Conservation (phyloP, 2,888 invertebrate genomes). For the Lasioglossum zephyrum region DNA sequence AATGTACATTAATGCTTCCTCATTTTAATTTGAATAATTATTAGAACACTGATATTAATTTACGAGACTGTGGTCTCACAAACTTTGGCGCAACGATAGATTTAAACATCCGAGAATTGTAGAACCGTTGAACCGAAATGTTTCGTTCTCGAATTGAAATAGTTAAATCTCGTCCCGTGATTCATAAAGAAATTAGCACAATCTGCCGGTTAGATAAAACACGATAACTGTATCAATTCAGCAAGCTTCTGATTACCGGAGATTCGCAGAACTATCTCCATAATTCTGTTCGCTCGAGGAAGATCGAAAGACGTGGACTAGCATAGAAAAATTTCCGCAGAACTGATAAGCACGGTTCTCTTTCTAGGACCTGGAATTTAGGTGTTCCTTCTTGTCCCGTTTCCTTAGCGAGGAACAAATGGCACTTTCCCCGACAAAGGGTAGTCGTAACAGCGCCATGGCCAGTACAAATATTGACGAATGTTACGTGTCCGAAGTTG, state of each 20-base stretch:
- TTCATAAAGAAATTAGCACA: not conserved
- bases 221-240: not conserved
- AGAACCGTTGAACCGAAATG: too few relatives aligned
- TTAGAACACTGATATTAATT: too few relatives aligned
- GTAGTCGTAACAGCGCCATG: not conserved
- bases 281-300: not conserved
- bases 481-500: conserved; percentile 4
- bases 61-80: too few relatives aligned
- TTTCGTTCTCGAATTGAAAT: too few relatives aligned
- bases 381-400: not conserved
- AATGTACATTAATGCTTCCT: too few relatives aligned
- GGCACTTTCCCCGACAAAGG: not conserved
- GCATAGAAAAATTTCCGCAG: not conserved
- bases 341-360: not conserved
- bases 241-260: not conserved
- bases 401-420: not conserved
- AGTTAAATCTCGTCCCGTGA: too few relatives aligned
- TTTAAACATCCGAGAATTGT: too few relatives aligned
- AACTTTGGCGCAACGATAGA: too few relatives aligned
- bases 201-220: not conserved
- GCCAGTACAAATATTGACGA: conserved; percentile 4
- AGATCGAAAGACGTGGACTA: not conserved
- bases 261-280: not conserved
- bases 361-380: not conserved
- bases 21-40: too few relatives aligned